Percentiles rank a stretch among this genome's conserved stretches.
Conservation (phyloP, 2,113 vertebrate species). For the Gasterosteus aculeatus region DNA sequence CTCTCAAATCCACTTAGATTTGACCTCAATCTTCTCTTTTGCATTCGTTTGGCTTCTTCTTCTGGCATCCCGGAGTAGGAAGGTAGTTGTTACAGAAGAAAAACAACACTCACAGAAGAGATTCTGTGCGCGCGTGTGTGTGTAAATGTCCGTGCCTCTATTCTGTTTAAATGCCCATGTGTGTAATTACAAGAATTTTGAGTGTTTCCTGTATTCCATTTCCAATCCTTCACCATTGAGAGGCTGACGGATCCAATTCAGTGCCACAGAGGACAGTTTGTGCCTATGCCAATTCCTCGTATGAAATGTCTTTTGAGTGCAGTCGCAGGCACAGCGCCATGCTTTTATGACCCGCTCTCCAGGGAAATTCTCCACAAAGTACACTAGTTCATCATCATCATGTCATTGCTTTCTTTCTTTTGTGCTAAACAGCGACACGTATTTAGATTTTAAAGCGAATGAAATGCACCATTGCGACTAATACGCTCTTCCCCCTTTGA, state of each 20-base stretch:
- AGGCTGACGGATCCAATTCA: conserved; percentile 62
- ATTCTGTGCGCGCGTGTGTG: not conserved
- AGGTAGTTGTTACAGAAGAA: not conserved
- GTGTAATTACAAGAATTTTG: conserved; percentile 60
- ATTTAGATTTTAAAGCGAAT: conserved; percentile 21
- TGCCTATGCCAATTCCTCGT: conserved; percentile 52
- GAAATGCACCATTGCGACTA: not conserved
- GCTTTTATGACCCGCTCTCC: conserved; percentile 37
- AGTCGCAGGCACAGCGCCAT: conserved; percentile 28
- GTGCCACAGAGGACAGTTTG: conserved; percentile 53
- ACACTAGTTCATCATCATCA: conserved; percentile 32
- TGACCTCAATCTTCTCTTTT: conserved; percentile 21
- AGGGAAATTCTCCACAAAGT: conserved; percentile 30
- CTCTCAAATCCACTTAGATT: conserved; percentile 24
- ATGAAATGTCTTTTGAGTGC: conserved; percentile 48
- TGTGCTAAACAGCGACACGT: not conserved
- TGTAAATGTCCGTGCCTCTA: not conserved
- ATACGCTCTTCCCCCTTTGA: conserved; percentile 8
- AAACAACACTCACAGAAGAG: not conserved
- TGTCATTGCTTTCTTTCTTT: conserved; percentile 9
- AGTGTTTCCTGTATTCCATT: conserved; percentile 58
- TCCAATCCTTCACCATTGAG: conserved; percentile 47
- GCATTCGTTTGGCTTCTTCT: conserved; percentile 6
- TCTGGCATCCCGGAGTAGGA: not conserved
- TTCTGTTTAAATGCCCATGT: conserved; percentile 28